Evolutionary conservation across 2,113 vertebrate genomes (phyloP).

Genomic region (Xerus inauris): DNA sequence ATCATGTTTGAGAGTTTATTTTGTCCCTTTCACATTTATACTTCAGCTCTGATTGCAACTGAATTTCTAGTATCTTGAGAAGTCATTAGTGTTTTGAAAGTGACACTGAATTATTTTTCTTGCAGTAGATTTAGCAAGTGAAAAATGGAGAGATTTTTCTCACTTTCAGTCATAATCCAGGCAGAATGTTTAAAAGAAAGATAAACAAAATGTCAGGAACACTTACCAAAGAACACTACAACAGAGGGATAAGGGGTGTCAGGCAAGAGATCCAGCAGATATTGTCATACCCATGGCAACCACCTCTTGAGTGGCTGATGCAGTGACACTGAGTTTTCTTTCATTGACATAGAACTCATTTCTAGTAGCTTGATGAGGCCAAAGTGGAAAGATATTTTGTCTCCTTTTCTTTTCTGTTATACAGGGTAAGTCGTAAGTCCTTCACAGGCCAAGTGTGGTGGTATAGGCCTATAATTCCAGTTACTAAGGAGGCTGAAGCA

Average conservation of each 20-base stretch:
- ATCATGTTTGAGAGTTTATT: background rate
- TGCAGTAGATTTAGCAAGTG: constrained; percentile 33
- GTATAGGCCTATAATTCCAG: background rate
- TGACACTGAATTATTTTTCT: constrained; percentile 1
- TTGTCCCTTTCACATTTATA: background rate
- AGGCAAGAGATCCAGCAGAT: background rate
- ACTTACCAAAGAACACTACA: constrained; percentile 46
- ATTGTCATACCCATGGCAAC: background rate
- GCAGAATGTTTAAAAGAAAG: constrained; percentile 66
- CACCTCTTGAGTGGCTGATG: rapidly evolving
- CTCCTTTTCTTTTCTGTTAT: background rate
- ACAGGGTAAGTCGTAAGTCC: background rate
- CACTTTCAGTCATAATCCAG: constrained; percentile 66
- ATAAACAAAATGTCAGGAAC: constrained; percentile 70
- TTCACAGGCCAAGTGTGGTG: background rate
- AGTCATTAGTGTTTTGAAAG: constrained; percentile 33
- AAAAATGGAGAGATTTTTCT: background rate
- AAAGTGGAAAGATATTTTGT: background rate
- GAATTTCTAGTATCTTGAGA: constrained; percentile 5
- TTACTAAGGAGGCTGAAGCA: background rate
- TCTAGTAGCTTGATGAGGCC: background rate
- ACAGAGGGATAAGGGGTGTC: background rate
- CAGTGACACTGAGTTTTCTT: background rate
- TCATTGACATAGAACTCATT: background rate
- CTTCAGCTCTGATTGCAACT: background rate